Conservation (phyloP, 1,140 invertebrate genomes). For the Bathynomus jamesi region DNA sequence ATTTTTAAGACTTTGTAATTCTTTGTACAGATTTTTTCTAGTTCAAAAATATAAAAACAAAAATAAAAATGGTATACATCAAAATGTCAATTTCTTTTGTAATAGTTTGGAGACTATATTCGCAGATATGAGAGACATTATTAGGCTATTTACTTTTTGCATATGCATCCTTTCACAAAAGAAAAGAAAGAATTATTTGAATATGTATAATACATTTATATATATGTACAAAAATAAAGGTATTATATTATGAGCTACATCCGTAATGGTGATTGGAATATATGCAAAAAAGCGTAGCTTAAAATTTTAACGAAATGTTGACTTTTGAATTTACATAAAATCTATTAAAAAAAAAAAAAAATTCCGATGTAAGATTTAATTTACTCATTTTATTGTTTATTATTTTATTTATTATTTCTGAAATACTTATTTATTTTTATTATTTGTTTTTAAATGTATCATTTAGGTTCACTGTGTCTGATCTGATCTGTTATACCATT, state of each 20-base stretch:
- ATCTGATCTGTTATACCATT: background rate
- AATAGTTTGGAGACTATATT: too few species aligned
- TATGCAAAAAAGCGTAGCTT: too few species aligned
- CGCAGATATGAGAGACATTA: too few species aligned
- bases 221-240: too few species aligned
- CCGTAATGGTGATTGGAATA: too few species aligned
- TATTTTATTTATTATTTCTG: background rate
- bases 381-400: background rate
- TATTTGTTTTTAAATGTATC: background rate
- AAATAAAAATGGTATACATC: too few species aligned
- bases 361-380: background rate
- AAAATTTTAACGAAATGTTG: background rate
- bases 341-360: background rate
- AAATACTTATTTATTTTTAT: background rate
- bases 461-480: background rate
- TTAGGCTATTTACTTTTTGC: background rate
- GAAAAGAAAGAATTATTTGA: too few species aligned
- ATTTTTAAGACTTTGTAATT: slow-evolving; percentile 1
- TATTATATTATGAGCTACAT: too few species aligned
- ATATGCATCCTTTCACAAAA: background rate
- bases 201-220: too few species aligned
- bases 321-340: background rate
- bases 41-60: background rate
- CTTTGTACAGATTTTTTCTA: background rate
- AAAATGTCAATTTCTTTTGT: too few species aligned